Base-by-base conservation (phyloP, 1,140 invertebrate genomes). In the Lepidurus couesii region DNA sequence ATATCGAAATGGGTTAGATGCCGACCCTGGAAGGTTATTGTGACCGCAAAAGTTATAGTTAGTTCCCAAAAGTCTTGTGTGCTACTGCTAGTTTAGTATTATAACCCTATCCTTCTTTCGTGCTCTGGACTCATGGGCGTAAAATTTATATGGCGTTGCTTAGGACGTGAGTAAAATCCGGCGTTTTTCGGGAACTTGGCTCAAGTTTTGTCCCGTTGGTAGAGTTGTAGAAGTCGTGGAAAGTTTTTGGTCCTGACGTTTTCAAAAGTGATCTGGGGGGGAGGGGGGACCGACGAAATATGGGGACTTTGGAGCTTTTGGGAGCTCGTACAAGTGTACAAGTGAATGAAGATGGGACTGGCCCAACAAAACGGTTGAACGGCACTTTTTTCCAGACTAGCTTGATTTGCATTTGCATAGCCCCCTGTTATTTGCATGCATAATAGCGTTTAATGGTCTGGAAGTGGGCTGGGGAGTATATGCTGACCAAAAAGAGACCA, bases 391-490 rank as follows among this genome's bases (percentile, higher is more conserved):
- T 21, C 53, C 16, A 21, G 53, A 21, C 53, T 65, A 21, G 53
- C 53, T 65, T 65, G 53, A 65, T 65, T 65, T 65, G 53, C 53
- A 65, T 65, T 65, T 65, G 53, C 53, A 65, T 65, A 65, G 53
- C 53, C 16, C 53, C 16, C 53, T 65, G 53, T 21, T 65, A 65
- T 65, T 65, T 65, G 53, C 53, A 65, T 65, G 21, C n/a, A 65
- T 65, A 65, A 21, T 65, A 65, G 21, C 53, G 53, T 65, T 65
- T 65, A 65, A 65, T 65, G 53, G 53, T 21, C 53, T 65, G 13
- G 53, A 65, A 65, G 53, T 65, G 53, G 53, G 53, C 21, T 65
- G 53, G 53, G 53, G 21, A 65, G 16, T 65, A n/a, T 65, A n/a
- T 65, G 21, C 53, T 65, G 16, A n/a, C 53, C 8, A 65, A 65